Conservation (phyloP, 2,113 vertebrate species). For the Physeter macrocephalus region DNA sequence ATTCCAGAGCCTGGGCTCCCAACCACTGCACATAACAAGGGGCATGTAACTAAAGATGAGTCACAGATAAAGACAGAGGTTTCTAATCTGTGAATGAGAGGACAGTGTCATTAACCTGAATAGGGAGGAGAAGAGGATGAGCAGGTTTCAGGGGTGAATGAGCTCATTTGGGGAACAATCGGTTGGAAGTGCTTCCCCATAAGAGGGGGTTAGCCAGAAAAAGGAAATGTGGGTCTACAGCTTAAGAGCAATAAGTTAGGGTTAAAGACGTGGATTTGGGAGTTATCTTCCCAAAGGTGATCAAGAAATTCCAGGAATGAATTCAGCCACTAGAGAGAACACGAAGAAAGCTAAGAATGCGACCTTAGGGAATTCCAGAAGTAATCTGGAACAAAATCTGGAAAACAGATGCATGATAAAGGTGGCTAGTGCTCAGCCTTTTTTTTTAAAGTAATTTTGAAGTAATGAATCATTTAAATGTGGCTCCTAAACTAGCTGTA, state of each 20-base stretch:
- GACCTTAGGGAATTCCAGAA: not conserved
- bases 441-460: not conserved
- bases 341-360: not conserved
- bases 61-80: not conserved
- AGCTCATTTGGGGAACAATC: not conserved
- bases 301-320: not conserved
- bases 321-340: not conserved
- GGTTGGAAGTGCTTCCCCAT: not conserved
- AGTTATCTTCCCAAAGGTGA: not conserved
- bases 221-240: not conserved
- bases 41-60: not conserved
- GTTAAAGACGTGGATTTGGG: not conserved
- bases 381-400: not conserved
- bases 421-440: not conserved
- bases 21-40: not conserved
- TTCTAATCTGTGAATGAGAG: not conserved
- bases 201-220: not conserved
- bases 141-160: not conserved
- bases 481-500: not conserved
- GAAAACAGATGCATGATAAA: not conserved
- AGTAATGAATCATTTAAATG: conserved; percentile 27
- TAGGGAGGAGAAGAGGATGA: not conserved
- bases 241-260: not conserved
- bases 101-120: not conserved
- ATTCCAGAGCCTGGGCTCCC: not conserved